phyloP scores from a whole-genome alignment of 2,888 invertebrate species.

The Osedax fenrisi region DNA sequence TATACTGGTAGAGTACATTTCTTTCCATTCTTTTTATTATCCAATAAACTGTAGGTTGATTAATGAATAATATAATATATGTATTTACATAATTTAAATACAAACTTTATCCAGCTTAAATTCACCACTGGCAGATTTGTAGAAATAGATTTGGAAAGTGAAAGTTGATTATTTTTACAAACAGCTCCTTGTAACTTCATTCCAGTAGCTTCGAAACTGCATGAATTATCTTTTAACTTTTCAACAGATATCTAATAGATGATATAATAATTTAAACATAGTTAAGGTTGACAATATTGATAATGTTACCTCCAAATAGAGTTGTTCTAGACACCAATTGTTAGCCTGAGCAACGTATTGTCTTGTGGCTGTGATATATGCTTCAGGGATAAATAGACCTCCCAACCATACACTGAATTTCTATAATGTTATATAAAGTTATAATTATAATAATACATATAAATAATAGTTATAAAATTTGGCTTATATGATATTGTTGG shows the following conservation, averaged over 20 bases:
- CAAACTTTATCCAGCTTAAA: conserved; percentile 71
- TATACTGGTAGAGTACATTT: conserved; percentile 74
- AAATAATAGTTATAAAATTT: too few relatives aligned
- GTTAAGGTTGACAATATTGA: too few relatives aligned
- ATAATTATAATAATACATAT: too few relatives aligned
- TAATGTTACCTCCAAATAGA: conserved; percentile 72
- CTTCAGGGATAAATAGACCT: conserved; percentile 91
- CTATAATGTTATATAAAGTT: too few relatives aligned
- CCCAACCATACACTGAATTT: conserved; percentile 90
- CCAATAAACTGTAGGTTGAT: not conserved
- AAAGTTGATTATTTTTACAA: conserved; percentile 74
- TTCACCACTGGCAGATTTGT: conserved; percentile 79
- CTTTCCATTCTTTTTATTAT: not conserved
- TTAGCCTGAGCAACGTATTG: conserved; percentile 83
- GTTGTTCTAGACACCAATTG: conserved; percentile 76
- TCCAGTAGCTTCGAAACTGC: conserved; percentile 54
- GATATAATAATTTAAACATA: too few relatives aligned
- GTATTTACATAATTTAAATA: conserved; percentile 9
- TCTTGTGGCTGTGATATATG: conserved; percentile 93
- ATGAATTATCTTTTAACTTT: conserved; percentile 14
- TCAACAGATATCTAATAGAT: not conserved
- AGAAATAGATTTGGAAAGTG: conserved; percentile 84
- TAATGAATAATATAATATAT: too few relatives aligned
- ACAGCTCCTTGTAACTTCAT: conserved; percentile 90
- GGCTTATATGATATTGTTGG: too few relatives aligned